Evolutionary conservation across 1,140 invertebrate genomes (phyloP), one percentile per base, ranked within the genome.

Genomic region (Drosophila pachea): DNA sequence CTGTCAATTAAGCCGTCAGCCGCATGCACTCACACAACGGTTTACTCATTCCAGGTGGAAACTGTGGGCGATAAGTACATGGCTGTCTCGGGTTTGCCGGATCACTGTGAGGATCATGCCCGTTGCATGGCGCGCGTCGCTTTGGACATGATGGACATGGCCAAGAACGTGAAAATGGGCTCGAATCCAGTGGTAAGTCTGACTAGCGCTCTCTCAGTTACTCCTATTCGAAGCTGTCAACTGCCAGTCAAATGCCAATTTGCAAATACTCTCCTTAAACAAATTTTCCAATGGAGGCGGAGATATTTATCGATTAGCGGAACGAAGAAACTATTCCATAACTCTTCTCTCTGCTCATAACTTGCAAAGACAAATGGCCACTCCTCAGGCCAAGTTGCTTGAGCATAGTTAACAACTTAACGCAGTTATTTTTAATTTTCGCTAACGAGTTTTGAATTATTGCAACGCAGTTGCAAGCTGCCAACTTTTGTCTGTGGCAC

Each of bases 51-150:
- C 89, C 89, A 99, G 97, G 98, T 99, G 40, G 98, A 99, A 91
- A 99, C 98, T n/a, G 96, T 99, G 16, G 98, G 98, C 74, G 98
- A 99, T 90, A 99, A 99, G 89, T 99, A 99, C 90, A 99, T 99
- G 98, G 97, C 97, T 1, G 97, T 99, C 5, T 98, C 97, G 74
- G 98, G 98, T 14, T 91, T 99, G 49, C 98, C 98, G 0, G 97
- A 99, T 86, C 94, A 94, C 11, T 97, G 97, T 90, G 92, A 93
- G 65, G 94, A 94, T 49, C 98, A 99, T 88, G 97, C 98, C 16
- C 94, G 94, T 76, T 97, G 97, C 87, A 98, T 99, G 76, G 97
- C 95, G 0, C 93, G 95, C 50, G 91, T 99, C 12, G 97, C 97
- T 4, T 89, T 99, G 9, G 97, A 99, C 84, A 98, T 99, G 94